A percentile compares a stretch with the other conserved stretches of the same genome.
These are phyloP conservation scores for Callopanchax toddi DNA, from an alignment of 2,113 vertebrate genomes.

Conservation along the genomic window DNA sequence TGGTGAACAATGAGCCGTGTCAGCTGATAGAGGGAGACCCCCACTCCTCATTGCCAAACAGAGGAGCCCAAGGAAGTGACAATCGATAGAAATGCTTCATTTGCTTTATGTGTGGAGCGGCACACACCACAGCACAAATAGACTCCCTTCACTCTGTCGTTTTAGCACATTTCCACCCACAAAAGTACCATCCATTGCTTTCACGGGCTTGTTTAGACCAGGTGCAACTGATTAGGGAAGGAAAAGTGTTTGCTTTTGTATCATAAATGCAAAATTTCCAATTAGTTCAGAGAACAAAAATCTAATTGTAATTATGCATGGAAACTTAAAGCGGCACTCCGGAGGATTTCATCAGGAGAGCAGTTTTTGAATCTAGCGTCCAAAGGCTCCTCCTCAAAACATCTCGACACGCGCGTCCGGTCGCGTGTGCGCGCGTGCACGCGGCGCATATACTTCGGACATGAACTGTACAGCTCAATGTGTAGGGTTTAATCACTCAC, in stretches of 20 bases:
- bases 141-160: constrained; percentile 25
- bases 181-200: constrained; percentile 7
- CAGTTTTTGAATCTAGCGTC: no score
- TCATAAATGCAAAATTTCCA: background rate
- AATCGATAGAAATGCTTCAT: constrained; percentile 77
- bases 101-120: constrained; percentile 66
- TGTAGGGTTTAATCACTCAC: no score
- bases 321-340: no score
- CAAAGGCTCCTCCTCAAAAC: no score
- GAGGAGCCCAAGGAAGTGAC: constrained; percentile 57
- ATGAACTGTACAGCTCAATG: no score
- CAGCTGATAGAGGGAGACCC: constrained; percentile 56
- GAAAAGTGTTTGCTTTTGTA: background rate
- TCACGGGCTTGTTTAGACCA: constrained; percentile 5
- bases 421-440: no score
- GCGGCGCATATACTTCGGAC: no score
- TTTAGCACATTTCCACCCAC: constrained; percentile 38
- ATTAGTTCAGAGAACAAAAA: background rate
- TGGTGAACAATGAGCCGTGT: constrained; percentile 71
- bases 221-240: background rate
- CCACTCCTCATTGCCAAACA: constrained; percentile 42
- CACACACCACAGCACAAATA: constrained; percentile 37
- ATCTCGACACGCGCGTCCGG: no score
- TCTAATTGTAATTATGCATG: no score
- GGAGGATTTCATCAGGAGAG: no score